A percentile compares a stretch with the other conserved stretches of the same genome.
These are phyloP conservation scores for Calephelis perditalis DNA, from an alignment of 2,888 invertebrate species.

Conservation along the genomic window DNA sequence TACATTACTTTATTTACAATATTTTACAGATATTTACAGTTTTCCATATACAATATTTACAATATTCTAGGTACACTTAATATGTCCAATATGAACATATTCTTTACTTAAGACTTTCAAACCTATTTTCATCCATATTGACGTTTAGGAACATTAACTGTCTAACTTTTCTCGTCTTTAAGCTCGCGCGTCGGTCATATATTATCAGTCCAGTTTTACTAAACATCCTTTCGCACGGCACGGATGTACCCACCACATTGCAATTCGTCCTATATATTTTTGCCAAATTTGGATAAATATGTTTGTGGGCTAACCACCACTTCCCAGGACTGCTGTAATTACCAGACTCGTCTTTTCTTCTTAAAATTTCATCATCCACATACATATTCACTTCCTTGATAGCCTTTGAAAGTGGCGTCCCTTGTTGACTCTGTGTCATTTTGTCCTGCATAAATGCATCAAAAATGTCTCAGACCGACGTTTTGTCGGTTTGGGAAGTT, in stretches of 20 bases:
- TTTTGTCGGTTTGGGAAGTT: slow-evolving; percentile 14
- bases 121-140: neutral
- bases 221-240: too few relatives aligned
- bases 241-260: too few relatives aligned
- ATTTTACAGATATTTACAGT: too few relatives aligned
- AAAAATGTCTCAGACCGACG: slow-evolving; percentile 26
- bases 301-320: too few relatives aligned
- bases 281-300: too few relatives aligned
- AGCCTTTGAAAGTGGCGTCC: slow-evolving; percentile 6
- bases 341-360: neutral
- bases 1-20: too few relatives aligned
- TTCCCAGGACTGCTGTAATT: neutral
- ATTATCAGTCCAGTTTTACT: neutral
- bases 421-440: neutral
- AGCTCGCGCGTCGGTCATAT: neutral
- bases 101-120: too few relatives aligned
- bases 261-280: too few relatives aligned
- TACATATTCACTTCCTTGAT: slow-evolving; percentile 8
- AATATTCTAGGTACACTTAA: too few relatives aligned
- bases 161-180: slow-evolving; percentile 1
- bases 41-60: too few relatives aligned
- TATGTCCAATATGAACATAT: too few relatives aligned
- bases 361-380: slow-evolving; percentile 1
- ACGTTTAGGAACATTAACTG: slow-evolving; percentile 3
- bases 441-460: slow-evolving; percentile 19